phyloP scores from a whole-genome alignment of 1,140 invertebrate species.

The Drosophila bocki region DNA sequence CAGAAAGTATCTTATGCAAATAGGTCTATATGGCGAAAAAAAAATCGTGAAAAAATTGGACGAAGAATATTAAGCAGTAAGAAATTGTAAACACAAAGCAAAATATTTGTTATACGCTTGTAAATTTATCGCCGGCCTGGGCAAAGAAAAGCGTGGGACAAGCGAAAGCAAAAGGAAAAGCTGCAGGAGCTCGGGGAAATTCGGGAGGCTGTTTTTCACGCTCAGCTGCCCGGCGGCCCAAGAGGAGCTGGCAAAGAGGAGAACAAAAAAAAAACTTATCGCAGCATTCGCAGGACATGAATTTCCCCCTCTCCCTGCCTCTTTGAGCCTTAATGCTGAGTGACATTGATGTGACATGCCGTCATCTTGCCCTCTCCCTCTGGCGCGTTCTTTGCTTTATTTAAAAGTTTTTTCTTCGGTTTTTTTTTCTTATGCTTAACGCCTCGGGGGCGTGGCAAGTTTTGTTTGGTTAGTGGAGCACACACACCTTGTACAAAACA shows the following conservation, averaged over 20 bases:
- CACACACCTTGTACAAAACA: conserved; percentile 48
- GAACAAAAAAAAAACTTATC: conserved; percentile 63
- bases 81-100: conserved; percentile 75
- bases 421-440: conserved; percentile 54
- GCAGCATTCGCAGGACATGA: conserved; percentile 68
- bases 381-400: conserved; percentile 63
- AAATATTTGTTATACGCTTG: conserved; percentile 83
- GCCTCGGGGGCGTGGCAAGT: conserved; percentile 69
- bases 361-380: conserved; percentile 56
- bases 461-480: conserved; percentile 56
- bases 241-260: conserved; percentile 23
- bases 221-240: conserved; percentile 58
- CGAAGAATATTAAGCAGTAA: conserved; percentile 27
- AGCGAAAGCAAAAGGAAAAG: conserved; percentile 57
- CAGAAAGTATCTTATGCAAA: conserved; percentile 75
- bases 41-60: conserved; percentile 15
- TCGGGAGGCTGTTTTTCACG: conserved; percentile 63
- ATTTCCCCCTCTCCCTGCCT: conserved; percentile 1
- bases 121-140: conserved; percentile 67
- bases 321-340: conserved; percentile 69
- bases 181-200: background rate
- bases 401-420: conserved; percentile 68
- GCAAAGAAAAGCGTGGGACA: conserved; percentile 31
- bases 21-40: conserved; percentile 49
- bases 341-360: conserved; percentile 82